Evolutionary conservation across 2,888 invertebrate genomes (phyloP).

Genomic region (Lycophotia porphyrea): DNA sequence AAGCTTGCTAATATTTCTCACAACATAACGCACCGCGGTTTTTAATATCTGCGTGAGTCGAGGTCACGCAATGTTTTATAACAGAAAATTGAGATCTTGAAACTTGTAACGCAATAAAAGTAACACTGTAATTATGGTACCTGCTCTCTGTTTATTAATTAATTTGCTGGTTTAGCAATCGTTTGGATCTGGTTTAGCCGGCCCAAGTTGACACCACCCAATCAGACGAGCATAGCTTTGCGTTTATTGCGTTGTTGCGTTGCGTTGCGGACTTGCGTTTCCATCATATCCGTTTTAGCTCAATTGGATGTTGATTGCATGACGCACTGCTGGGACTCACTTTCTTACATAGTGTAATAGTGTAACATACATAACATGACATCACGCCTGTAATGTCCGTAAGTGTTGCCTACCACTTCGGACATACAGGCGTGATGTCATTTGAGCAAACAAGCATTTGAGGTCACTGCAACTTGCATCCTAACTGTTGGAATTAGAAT

Average conservation of each 20-base stretch:
- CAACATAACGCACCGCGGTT: neutral
- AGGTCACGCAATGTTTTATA: slow-evolving; percentile 2
- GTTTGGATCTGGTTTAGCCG: neutral
- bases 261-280: neutral
- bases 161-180: slow-evolving; percentile 4
- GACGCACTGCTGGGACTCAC: no score
- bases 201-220: neutral
- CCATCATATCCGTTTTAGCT: neutral
- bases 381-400: neutral
- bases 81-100: slow-evolving; percentile 27
- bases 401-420: no score
- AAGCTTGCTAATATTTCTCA: neutral
- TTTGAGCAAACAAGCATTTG: neutral
- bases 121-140: neutral
- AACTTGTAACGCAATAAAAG: slow-evolving; percentile 12
- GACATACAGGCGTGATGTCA: no score
- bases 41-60: neutral
- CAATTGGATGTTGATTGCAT: neutral
- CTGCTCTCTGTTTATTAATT: neutral
- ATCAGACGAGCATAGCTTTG: neutral
- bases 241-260: no score
- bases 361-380: neutral
- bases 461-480: neutral
- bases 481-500: no score
- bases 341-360: neutral